These are phyloP conservation scores for Oreochromis mossambicus DNA, from an alignment of 2,797 vertebrate genomes.

Conservation along the genomic window DNA sequence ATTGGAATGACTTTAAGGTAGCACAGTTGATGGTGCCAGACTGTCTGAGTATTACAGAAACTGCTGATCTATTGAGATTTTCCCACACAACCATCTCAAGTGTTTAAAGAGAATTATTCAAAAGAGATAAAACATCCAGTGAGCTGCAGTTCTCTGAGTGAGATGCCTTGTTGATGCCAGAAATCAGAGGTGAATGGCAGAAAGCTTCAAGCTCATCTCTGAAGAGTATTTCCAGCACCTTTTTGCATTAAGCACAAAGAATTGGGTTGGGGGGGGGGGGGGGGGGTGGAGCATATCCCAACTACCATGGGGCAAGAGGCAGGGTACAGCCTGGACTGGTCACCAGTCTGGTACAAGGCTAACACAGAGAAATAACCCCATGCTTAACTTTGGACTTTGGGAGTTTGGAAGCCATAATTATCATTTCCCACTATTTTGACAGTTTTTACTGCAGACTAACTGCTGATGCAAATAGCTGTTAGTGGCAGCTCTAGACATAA, in stretches of 20 bases:
- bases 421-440: background rate
- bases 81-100: background rate
- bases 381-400: background rate
- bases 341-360: background rate
- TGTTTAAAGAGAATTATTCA: rapidly evolving
- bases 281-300: background rate
- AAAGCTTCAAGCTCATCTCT: background rate
- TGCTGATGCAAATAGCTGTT: background rate
- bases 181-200: background rate
- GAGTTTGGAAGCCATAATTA: background rate
- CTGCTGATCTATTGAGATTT: background rate
- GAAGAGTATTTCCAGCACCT: rapidly evolving
- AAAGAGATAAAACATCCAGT: background rate
- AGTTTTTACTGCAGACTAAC: background rate
- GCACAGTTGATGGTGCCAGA: background rate
- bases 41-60: background rate
- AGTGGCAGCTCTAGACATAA: rapidly evolving
- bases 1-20: rapidly evolving
- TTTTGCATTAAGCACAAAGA: background rate
- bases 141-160: background rate
- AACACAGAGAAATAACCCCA: background rate
- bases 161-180: background rate
- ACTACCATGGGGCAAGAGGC: rapidly evolving
- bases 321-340: rapidly evolving
- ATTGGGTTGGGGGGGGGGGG: rapidly evolving